Base-by-base conservation (phyloP, 2,888 invertebrate species). In the Chromoteleia sp. region DNA sequence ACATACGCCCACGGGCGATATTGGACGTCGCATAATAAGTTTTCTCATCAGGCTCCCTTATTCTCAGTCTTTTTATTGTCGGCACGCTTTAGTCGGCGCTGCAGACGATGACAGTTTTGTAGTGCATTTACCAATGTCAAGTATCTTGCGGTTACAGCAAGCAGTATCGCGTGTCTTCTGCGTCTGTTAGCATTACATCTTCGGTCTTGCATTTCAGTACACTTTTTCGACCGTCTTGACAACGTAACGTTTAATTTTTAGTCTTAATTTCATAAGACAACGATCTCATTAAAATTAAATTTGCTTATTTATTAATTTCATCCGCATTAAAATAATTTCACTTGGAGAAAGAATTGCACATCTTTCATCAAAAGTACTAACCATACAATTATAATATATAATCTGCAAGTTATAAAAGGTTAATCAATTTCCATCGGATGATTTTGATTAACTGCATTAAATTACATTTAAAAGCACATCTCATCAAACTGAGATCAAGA, bases 61-160 rank as follows among this genome's bases (percentile, higher is more conserved):
- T 63, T 61, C 21, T 14, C 14, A 52, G 59, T 65, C 65, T 65
- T 81, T 73, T 81, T 59, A 52, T 50, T 54, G 58, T 58, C 76
- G 50, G 65, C 52, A 59, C 63, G 68, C 33, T 68, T 74, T 30
- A 30, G 29, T 73, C 41, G 39, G 14, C 14, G 21, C 17, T 12
- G 63, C 50, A 21, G 29, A 52, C 43, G 67, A 63, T 58, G 65
- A 63, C 65, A 71, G 70, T 70, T 70, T 63, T 48, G 58, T 61
- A 33, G 75, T 63, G 75, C 68, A 65, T 73, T 79, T 52, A 71
- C 77, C 74, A 77, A 81, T 77, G 83, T 78, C 77, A 78, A 81
- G 75, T 71, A 25, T 59, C 71, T 74, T 56, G 70, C 39, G 74
- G 21, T 39, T 65, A 56, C 70, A 43, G 48, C 25, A 48, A 59